Evolutionary conservation across 2,888 invertebrate species (phyloP).

Genomic region (Geotrupes spiniger): DNA sequence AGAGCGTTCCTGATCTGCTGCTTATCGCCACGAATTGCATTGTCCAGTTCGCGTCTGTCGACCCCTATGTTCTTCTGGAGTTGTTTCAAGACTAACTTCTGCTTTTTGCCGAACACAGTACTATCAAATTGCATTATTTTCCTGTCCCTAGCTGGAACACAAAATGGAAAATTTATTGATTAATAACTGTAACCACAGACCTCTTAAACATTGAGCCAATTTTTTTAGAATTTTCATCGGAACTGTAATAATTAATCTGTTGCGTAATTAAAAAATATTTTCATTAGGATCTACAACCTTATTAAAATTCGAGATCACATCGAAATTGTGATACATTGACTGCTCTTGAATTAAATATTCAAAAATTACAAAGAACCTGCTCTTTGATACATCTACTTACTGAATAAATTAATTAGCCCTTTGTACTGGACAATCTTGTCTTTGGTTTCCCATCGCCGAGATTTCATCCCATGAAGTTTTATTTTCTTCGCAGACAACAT

Average conservation of each 20-base stretch:
- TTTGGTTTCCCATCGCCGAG: conserved; percentile 62
- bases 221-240: too few relatives aligned
- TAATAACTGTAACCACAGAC: too few relatives aligned
- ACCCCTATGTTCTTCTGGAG: conserved; percentile 57
- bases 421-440: conserved; percentile 67
- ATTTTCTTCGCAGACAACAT: conserved; percentile 61
- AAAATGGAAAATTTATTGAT: too few relatives aligned
- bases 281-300: too few relatives aligned
- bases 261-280: too few relatives aligned
- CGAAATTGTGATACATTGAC: too few relatives aligned
- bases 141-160: conserved; percentile 58
- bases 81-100: conserved; percentile 57
- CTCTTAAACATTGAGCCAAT: too few relatives aligned
- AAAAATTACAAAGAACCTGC: background rate
- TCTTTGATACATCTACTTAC: conserved; percentile 45
- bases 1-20: conserved; percentile 59
- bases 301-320: too few relatives aligned
- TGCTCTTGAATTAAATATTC: too few relatives aligned
- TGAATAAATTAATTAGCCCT: conserved; percentile 62
- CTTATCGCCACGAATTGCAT: conserved; percentile 59
- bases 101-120: conserved; percentile 50
- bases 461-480: conserved; percentile 62
- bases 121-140: conserved; percentile 61
- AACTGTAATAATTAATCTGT: too few relatives aligned
- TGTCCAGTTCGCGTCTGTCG: conserved; percentile 57